A percentile compares a stretch with the other conserved stretches of the same genome.
These are phyloP conservation scores for Nebria ingens DNA, from an alignment of 1,140 invertebrate species.

Conservation along the genomic window DNA sequence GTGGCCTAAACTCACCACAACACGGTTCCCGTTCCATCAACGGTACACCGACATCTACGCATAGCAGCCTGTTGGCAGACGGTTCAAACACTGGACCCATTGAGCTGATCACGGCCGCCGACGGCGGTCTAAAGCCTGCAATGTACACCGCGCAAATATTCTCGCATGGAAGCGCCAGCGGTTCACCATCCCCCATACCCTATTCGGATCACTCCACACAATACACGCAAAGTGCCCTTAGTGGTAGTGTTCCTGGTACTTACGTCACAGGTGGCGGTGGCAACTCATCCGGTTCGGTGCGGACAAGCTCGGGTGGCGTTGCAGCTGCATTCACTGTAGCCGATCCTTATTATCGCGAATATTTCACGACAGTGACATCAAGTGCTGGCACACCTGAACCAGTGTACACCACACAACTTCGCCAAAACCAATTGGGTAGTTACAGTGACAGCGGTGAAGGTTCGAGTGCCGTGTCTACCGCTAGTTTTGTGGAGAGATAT, in stretches of 20 bases:
- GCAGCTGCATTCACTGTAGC: conserved; percentile 31
- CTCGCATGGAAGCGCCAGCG: conserved; percentile 32
- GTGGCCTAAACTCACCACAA: conserved; percentile 35
- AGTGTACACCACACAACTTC: conserved; percentile 39
- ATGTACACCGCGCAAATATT: conserved; percentile 39
- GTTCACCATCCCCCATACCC: conserved; percentile 44
- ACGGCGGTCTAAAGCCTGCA: conserved; percentile 39
- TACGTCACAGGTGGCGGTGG: conserved; percentile 22
- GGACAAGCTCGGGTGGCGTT: conserved; percentile 24
- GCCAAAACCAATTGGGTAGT: conserved; percentile 39
- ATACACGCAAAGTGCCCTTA: conserved; percentile 38
- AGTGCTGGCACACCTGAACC: conserved; percentile 34
- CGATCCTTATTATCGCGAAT: conserved; percentile 41
- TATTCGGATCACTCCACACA: conserved; percentile 39
- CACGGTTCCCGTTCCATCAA: conserved; percentile 39
- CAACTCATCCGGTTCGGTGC: conserved; percentile 21
- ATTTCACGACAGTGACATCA: conserved; percentile 36
- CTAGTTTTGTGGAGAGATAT: conserved; percentile 42
- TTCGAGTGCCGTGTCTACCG: conserved; percentile 31
- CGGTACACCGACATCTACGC: conserved; percentile 38
- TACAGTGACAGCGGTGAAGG: conserved; percentile 34
- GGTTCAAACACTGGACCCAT: conserved; percentile 34
- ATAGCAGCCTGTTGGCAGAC: conserved; percentile 36
- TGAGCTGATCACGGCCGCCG: conserved; percentile 43
- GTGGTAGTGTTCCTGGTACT: conserved; percentile 37